Evolutionary conservation across 2,888 invertebrate species (phyloP).

Genomic region (Sphaeridia pumilis): DNA sequence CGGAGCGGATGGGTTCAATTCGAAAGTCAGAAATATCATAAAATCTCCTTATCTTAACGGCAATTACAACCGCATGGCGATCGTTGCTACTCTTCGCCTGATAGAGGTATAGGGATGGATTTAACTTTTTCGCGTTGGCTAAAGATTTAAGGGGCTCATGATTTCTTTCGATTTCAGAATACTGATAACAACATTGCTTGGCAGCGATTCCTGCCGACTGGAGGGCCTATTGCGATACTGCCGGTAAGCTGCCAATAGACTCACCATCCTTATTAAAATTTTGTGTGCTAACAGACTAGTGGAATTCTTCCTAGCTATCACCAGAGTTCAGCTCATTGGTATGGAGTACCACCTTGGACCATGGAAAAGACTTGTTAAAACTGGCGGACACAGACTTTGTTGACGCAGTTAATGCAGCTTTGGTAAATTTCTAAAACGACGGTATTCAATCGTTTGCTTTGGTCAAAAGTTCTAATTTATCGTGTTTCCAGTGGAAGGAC

Average conservation of each 20-base stretch:
- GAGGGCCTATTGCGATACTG: conserved; percentile 79
- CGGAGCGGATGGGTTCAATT: conserved; percentile 56
- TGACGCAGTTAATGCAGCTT: conserved; percentile 72
- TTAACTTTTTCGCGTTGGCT: background rate
- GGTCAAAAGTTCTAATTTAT: background rate
- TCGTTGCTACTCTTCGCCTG: conserved; percentile 80
- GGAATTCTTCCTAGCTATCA: conserved; percentile 47
- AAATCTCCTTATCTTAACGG: conserved; percentile 65
- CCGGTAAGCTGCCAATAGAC: conserved; percentile 48
- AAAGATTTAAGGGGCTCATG: background rate
- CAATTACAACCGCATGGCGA: conserved; percentile 78
- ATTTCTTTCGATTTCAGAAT: conserved; percentile 44
- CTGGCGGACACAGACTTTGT: conserved; percentile 69
- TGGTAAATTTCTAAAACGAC: too few relatives aligned
- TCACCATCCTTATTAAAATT: background rate
- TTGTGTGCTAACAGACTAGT: background rate
- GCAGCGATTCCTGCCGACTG: conserved; percentile 82
- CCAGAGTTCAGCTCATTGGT: conserved; percentile 74
- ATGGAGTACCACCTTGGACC: conserved; percentile 69
- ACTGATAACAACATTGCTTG: conserved; percentile 77
- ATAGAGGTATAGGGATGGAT: conserved; percentile 50
- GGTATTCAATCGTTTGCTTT: background rate
- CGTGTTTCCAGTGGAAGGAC: conserved; percentile 48
- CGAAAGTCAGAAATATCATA: conserved; percentile 71
- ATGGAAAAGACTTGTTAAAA: conserved; percentile 60